Evolutionary conservation across 2,113 vertebrate species (phyloP), one percentile per base, ranked within the genome.

Genomic region (Meles meles): DNA sequence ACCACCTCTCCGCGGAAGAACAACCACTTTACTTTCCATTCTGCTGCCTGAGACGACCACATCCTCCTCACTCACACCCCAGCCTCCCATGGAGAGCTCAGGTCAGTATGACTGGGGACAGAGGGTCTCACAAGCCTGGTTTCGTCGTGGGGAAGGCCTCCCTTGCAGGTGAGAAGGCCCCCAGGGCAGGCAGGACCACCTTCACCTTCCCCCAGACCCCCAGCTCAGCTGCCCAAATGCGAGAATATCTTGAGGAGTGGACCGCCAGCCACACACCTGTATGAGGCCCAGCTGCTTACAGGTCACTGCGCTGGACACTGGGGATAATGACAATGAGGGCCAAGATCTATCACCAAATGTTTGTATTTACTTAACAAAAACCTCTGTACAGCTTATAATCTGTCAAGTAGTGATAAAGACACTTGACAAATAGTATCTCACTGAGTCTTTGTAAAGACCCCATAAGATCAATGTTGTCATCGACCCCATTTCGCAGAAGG

Each of bases 81-180:
- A 42, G 83, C 61, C 83, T 65, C 34, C 92, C 93, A 98, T 98
- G 98, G 98, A 98, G 95, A 90, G 84, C 39, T 96, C 98, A 98
- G 98, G 98, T 98, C 76, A 96, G 98, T 98, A n/a, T 63, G 74
- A 3, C 9, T 0, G 1, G 20, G 74, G 34, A 4, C 5, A 23
- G 6, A 2, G 57, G 31, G 57, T 47, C 49, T n/a, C 12, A 42
- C 17, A 31, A 6, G 17, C n/a, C 72, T 6, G 47, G 4, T 72
- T 65, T 13, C 42, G 27, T 3, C 0, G 7, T 18, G 20, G 52
- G 37, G 49, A 44, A 15, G 15, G 3, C 47, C 18, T 29, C 37
- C 61, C 27, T 7, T 14, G 27, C 7, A 17, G 20, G 12, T 11
- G 42, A 85, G 14, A 29, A 2, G 31, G 31, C 6, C 27, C 49